Evolutionary conservation across 2,888 invertebrate species (phyloP), one percentile per base, ranked within the genome.

Genomic region (Phlogophora meticulosa): DNA sequence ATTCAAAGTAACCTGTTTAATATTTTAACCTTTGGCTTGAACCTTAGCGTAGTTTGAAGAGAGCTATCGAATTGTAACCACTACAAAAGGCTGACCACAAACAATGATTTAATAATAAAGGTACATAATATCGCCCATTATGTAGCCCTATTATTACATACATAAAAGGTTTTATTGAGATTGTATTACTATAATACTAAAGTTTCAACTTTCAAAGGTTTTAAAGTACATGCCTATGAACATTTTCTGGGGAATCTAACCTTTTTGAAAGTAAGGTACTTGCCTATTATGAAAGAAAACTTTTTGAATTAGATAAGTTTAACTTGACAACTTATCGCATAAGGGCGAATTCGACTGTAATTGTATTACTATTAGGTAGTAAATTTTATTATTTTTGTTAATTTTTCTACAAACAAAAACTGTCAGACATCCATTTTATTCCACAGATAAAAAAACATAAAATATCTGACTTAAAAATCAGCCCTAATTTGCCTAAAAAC

Each of bases 121-220:
- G 62, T 11, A 64, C 55, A 75, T 72, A 77, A 65, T 70, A 72
- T 24, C 46, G 57, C 22, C 55, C n/a, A 69, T 75, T 81, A 71
- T 76, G 36, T 77, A 43, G 75, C 58, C n/a, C 61, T 43, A 65
- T 75, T 75, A 75, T 76, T 51, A 32, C 65, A 65, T 55, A 62
- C 51, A 71, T 58, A 72, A 78, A 76, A 57, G 64, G 51, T 22
- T 60, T 51, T 67, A 70, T 82, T 28, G 4, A 28, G 28, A 28
- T 28, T 74, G 76, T 76, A 64, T 64, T 59, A 69, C 49, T 51
- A 77, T 65, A 58, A 58, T 42, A 73, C 13, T 17, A 0, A 67
- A 68, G 60, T 72, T 75, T 70, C 48, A 28, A 53, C 45, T 78
- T 80, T 72, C 49, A 79, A 57, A 40, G 63, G 60, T 49, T 73